Percentiles rank a stretch among this genome's conserved stretches.
These are phyloP conservation scores for Notamacropus eugenii DNA, from an alignment of 2,797 vertebrate species.

Conservation along the genomic window DNA sequence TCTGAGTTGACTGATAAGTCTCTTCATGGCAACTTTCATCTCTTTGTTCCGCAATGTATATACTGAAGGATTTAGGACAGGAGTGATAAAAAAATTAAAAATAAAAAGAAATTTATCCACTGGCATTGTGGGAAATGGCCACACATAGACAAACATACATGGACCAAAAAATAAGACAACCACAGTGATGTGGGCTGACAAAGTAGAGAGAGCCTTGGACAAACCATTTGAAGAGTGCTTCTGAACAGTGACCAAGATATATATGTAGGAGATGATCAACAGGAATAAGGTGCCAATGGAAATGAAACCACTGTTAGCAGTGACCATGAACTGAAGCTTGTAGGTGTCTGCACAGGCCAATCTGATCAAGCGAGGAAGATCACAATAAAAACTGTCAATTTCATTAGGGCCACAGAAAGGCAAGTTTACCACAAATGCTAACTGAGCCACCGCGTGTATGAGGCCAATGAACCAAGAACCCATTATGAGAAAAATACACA, in stretches of 20 bases:
- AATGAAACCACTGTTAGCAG: neutral
- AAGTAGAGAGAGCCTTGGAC: neutral
- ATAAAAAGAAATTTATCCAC: neutral
- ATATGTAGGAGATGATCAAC: neutral
- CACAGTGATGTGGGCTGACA: neutral
- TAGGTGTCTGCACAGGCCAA: neutral
- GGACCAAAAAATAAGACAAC: neutral
- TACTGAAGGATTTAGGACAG: neutral
- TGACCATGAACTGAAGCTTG: neutral
- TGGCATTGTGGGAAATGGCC: neutral
- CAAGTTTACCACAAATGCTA: constrained; percentile 68
- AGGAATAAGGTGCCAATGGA: neutral
- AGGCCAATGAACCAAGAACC: constrained; percentile 69
- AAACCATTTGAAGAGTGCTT: neutral
- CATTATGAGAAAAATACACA: constrained; percentile 51
- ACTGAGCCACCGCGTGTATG: constrained; percentile 73
- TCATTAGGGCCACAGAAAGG: constrained; percentile 14
- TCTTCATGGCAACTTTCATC: neutral
- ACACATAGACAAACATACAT: neutral
- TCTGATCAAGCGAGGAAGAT: neutral
- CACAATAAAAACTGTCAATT: neutral
- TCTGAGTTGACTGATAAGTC: neutral
- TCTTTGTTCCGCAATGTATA: neutral
- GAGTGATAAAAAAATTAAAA: neutral
- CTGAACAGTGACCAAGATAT: neutral